A percentile compares a stretch with the other conserved stretches of the same genome.
phyloP scores from a whole-genome alignment of 64 coral and sea anemone genomes.

The Montipora foliosa region DNA sequence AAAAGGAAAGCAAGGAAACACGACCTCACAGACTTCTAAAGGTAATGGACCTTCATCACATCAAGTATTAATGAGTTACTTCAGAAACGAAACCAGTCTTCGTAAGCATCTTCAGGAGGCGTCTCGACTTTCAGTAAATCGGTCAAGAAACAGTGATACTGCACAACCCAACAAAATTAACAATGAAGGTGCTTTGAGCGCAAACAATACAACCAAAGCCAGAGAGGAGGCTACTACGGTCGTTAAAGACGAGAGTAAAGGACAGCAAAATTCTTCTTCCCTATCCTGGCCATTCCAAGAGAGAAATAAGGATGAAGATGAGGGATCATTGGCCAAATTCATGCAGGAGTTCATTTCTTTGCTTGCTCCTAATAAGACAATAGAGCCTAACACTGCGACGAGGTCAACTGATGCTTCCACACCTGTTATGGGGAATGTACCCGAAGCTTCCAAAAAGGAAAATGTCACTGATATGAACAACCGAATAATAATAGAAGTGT shows the following conservation, averaged over 20 bases:
- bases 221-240: neutral
- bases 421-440: too few species aligned
- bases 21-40: neutral
- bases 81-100: constrained; percentile 69
- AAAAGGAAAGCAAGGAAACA: neutral
- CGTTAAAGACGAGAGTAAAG: neutral
- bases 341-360: constrained; percentile 27
- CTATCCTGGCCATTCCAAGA: neutral
- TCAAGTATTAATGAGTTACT: constrained; percentile 80
- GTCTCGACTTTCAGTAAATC: neutral
- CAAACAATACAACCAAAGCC: neutral
- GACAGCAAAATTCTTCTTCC: neutral
- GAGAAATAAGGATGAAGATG: constrained; percentile 17
- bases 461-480: constrained; percentile 31
- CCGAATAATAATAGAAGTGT: constrained; percentile 20
- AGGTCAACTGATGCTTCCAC: neutral
- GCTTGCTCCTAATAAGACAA: neutral
- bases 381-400: neutral
- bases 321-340: constrained; percentile 25
- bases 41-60: constrained; percentile 40
- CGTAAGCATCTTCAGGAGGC: constrained; percentile 24
- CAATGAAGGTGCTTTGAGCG: neutral
- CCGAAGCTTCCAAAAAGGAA: constrained; percentile 20
- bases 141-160: neutral
- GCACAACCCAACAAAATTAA: neutral